Base-by-base conservation (phyloP, 2,888 invertebrate genomes). In the Drosophila diplacantha region DNA sequence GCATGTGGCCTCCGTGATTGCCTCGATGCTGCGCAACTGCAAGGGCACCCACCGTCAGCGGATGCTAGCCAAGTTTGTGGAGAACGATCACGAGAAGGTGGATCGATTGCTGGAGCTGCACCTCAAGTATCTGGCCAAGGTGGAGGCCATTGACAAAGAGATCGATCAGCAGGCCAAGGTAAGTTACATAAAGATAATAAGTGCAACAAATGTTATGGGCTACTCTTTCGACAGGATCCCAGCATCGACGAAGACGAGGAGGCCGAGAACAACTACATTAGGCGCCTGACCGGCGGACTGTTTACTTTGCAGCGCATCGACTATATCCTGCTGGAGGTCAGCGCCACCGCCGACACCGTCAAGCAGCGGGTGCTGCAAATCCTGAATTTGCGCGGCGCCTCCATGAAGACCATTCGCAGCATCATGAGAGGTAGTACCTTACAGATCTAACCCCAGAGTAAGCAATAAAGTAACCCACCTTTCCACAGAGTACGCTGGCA, bases 11-110 rank as follows among this genome's bases (percentile, higher is more conserved):
- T 97, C 97, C 0, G 96, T 98, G 64, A 95, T 99, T 81, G 93
- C 96, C 1, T 96, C 96, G 34, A 95, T 99, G 93, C 88, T 99
- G 71, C 92, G 96, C 66, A 97, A 98, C 87, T 97, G 98, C 85
- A 93, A 94, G 78, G 96, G 96, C 2, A 92, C 94, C 7, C 98
- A 98, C 82, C 90, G 97, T 31, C 96, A 97, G 85, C 90, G 99
- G 62, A 89, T 99, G 54, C 89, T 99, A 16, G 94, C 94, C 74
- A 99, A 99, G 90, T 99, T 99, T 87, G 94, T 94, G 0, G 99
- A 99, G 89, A 98, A 98, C 85, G 99, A 99, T 87, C 95, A 96
- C 81, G 99, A 99, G 88, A 99, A 99, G 90, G 96, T 99, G 0
- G 99, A 99, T 88, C 90, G 99, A 66, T 90, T 99, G 41, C 90